These are phyloP conservation scores for Teleogryllus oceanicus DNA, from an alignment of 2,888 invertebrate genomes.

Conservation along the genomic window DNA sequence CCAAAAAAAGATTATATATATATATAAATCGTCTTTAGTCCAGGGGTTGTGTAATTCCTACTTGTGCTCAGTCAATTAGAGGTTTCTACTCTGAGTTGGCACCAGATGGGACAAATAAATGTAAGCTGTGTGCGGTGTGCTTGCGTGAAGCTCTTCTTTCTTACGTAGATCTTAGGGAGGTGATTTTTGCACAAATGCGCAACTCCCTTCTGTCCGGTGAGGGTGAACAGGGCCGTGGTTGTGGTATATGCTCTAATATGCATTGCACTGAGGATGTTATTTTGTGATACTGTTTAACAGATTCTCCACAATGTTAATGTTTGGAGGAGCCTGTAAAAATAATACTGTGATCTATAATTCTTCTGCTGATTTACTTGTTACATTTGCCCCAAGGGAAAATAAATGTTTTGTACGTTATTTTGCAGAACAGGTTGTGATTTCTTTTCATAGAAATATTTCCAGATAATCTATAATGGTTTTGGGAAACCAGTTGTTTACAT, in stretches of 20 bases:
- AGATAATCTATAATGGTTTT: conserved; percentile 4
- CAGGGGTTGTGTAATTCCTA: conserved; percentile 37
- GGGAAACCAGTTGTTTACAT: conserved; percentile 3
- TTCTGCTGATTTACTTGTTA: background rate
- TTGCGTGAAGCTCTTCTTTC: conserved; percentile 1
- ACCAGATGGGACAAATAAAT: conserved; percentile 11
- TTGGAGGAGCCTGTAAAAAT: background rate
- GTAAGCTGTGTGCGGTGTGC: conserved; percentile 10
- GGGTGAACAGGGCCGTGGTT: conserved; percentile 9
- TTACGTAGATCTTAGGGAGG: background rate
- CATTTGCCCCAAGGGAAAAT: background rate
- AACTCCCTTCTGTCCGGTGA: background rate
- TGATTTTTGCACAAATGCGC: background rate
- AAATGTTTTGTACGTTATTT: background rate
- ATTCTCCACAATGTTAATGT: background rate
- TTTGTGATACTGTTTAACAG: background rate
- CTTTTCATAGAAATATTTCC: conserved; percentile 12
- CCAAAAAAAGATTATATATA: conserved; percentile 31
- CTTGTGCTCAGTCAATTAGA: conserved; percentile 31
- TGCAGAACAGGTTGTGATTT: conserved; percentile 3
- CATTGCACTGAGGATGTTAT: background rate
- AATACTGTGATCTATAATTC: background rate
- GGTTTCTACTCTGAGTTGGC: background rate
- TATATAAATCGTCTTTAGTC: conserved; percentile 31
- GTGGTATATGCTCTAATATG: conserved; percentile 7